Evolutionary conservation across 35 echinoderm and acorn worm species (phyloP).

Genomic region (Holothuria glaberrima): DNA sequence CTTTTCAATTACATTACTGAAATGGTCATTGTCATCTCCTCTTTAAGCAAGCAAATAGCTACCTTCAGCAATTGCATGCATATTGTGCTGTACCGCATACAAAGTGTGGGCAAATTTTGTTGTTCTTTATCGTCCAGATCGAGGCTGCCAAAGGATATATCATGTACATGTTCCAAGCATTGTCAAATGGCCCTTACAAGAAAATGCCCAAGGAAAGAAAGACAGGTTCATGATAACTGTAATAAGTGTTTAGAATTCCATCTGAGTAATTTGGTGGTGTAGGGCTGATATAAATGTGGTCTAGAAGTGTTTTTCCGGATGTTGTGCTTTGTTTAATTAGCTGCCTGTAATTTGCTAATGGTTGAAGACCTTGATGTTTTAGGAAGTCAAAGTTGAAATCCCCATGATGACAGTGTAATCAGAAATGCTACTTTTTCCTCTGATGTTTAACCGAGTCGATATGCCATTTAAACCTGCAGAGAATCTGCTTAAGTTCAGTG

Average conservation of each 20-base stretch:
- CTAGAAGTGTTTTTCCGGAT: neutral
- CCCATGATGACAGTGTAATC: conserved; percentile 23
- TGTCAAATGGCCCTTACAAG: neutral
- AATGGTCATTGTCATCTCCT: no score
- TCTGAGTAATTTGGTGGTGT: conserved; percentile 26
- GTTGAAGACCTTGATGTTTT: neutral
- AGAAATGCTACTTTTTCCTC: neutral
- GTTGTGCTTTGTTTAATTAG: conserved; percentile 28
- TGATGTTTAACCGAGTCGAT: neutral
- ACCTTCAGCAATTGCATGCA: no score
- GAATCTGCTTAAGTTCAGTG: conserved; percentile 32
- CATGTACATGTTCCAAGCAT: neutral
- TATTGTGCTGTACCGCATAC: neutral
- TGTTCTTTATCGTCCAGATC: no score
- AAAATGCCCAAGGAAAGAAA: conserved; percentile 16
- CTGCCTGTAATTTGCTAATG: conserved; percentile 30
- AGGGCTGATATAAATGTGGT: conserved; percentile 29
- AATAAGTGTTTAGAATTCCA: conserved; percentile 28
- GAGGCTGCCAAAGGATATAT: no score
- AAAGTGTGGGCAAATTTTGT: neutral
- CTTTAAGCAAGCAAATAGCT: no score
- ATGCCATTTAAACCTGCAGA: conserved; percentile 7
- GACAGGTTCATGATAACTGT: conserved; percentile 43
- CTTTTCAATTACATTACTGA: no score
- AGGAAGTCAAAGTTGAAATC: conserved; percentile 34